Evolutionary conservation across 2,888 invertebrate genomes (phyloP).

Genomic region (Boloria euphrosyne): DNA sequence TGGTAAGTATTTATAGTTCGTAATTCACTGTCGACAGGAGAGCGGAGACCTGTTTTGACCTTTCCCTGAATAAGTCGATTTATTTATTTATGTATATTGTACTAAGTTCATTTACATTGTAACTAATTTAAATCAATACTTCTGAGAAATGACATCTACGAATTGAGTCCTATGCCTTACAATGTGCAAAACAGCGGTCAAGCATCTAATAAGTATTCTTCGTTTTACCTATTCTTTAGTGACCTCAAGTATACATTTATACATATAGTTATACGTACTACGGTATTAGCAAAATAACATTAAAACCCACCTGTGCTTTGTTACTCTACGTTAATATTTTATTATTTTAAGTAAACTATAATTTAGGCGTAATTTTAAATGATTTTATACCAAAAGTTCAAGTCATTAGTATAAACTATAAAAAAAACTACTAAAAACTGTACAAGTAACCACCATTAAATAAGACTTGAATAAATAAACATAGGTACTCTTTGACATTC

Average conservation of each 20-base stretch:
- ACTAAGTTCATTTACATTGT: not conserved
- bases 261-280: not conserved
- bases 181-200: slow-evolving; percentile 18
- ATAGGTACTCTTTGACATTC: no score
- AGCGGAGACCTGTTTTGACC: no score
- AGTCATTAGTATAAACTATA: not conserved
- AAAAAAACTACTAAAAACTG: no score
- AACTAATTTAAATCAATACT: not conserved
- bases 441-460: not conserved
- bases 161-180: slow-evolving; percentile 11
- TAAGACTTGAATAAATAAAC: not conserved
- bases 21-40: no score
- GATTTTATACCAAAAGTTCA: not conserved
- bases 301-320: slow-evolving; percentile 18
- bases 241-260: slow-evolving; percentile 22
- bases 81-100: no score
- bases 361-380: not conserved
- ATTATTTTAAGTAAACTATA: not conserved
- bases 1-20: no score
- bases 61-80: no score
- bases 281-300: slow-evolving; percentile 10
- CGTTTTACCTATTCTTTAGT: slow-evolving; percentile 17
- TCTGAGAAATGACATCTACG: not conserved
- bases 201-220: slow-evolving; percentile 22
- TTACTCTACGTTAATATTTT: not conserved